Evolutionary conservation across 2,888 invertebrate genomes (phyloP), one percentile per base, ranked within the genome.

Genomic region (Vannuccia rotundouncinata): DNA sequence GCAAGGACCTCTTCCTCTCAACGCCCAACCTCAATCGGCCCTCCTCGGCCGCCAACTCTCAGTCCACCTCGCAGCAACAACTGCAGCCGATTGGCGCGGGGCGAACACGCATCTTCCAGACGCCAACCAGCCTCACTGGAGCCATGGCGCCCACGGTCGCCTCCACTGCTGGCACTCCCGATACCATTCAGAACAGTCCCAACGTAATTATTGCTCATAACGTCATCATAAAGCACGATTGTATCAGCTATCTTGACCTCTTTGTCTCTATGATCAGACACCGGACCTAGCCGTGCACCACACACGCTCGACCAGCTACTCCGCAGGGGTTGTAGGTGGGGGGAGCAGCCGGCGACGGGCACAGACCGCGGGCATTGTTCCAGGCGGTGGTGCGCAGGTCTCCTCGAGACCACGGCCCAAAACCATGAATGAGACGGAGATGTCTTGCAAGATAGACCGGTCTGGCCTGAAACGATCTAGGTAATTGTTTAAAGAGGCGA

Each of bases 1-100:
- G 84, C 85, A 84, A 79, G 31, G 96, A 96, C 85, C 94, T 96
- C 82, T 96, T 96, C 89, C 95, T 96, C 87, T 95, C 95, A 0
- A 96, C 95, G 0, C 96, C 95, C 0, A 96, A 96, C 88, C 45
- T 45, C 10, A 5, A 45, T 45, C 45, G 45, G 45, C 45, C 45
- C 45, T 13, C 45, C 45, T 45, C 45, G 5, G 17, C 45, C 45
- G 10, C 17, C 10, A 17, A 13, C 17, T 13, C 5, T 45, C 45
- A 17, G 17, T 5, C 10, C 17, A 17, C 10, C 5, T 17, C 5
- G 10, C 17, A 45, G 10, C 17, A 5, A 17, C 45, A 5, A 5
- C 10, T 5, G 17, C 45, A 5, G 10, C 45, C 45, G 10, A 45
- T 13, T 5, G 45, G 17, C 45, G 17, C 45, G 5, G 17, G 45